Evolutionary conservation across 2,888 invertebrate genomes (phyloP).

Genomic region (Callinectes sapidus): DNA sequence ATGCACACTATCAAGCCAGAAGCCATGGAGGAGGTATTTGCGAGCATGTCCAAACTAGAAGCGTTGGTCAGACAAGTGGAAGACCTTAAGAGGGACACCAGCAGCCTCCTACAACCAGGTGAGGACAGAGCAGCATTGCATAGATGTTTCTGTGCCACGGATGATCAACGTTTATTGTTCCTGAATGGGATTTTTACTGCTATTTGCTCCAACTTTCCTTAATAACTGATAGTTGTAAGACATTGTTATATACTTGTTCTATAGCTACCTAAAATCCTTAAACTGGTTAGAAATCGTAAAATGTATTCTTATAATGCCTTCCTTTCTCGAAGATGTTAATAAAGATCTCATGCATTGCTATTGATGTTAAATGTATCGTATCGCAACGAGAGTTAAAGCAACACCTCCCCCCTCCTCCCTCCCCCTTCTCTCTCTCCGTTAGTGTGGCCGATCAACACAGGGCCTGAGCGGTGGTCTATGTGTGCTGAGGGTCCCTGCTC

Average conservation of each 20-base stretch:
- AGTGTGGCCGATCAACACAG: slow-evolving; percentile 70
- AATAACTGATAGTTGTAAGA: too few species aligned
- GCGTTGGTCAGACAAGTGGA: slow-evolving; percentile 60
- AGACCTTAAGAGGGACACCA: slow-evolving; percentile 64
- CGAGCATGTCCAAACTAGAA: slow-evolving; percentile 69
- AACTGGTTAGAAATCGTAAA: too few species aligned
- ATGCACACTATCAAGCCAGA: slow-evolving; percentile 71
- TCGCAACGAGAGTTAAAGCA: too few species aligned
- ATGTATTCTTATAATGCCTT: too few species aligned
- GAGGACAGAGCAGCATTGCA: background rate
- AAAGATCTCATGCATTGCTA: too few species aligned
- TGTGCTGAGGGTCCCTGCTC: slow-evolving; percentile 72
- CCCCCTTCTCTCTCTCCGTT: background rate
- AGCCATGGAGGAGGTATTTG: slow-evolving; percentile 70
- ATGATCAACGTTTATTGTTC: background rate
- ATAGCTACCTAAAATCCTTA: too few species aligned
- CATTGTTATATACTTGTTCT: too few species aligned
- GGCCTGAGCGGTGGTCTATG: slow-evolving; percentile 66
- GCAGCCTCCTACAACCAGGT: slow-evolving; percentile 71
- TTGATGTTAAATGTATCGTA: too few species aligned
- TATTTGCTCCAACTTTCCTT: too few species aligned
- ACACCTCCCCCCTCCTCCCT: background rate
- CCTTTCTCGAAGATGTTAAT: too few species aligned
- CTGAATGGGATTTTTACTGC: background rate
- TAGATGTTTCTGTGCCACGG: background rate